These are phyloP conservation scores for Oscarella lobularis DNA, from an alignment of 37 sponge, comb jelly and placozoan species.

Conservation along the genomic window DNA sequence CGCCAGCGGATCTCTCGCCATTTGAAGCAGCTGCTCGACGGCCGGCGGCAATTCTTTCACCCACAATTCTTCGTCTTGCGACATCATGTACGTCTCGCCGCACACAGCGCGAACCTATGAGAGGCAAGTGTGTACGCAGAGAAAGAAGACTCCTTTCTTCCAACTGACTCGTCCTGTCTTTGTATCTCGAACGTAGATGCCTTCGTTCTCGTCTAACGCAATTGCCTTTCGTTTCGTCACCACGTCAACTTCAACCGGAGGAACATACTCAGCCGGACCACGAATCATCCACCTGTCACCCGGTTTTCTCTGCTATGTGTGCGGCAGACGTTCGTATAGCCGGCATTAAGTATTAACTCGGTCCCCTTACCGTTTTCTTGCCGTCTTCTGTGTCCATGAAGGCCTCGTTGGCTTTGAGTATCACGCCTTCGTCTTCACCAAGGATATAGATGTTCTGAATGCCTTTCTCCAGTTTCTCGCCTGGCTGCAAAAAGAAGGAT, in stretches of 20 bases:
- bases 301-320: constrained; percentile 55
- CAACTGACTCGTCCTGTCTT: constrained; percentile 83
- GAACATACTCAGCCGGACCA: constrained; percentile 93
- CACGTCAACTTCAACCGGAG: constrained; percentile 91
- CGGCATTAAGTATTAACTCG: too few species aligned
- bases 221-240: constrained; percentile 88
- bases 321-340: too few species aligned
- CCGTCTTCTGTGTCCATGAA: constrained; percentile 66
- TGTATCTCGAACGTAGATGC: constrained; percentile 94
- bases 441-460: constrained; percentile 93
- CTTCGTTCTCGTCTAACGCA: constrained; percentile 98
- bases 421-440: constrained; percentile 96
- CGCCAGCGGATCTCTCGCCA: constrained; percentile 89
- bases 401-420: constrained; percentile 73
- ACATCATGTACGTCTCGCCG: constrained; percentile 96
- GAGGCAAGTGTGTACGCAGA: neutral
- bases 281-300: constrained; percentile 99
- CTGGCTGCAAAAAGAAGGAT: constrained; percentile 97
- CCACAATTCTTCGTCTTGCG: constrained; percentile 98
- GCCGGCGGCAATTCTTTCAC: constrained; percentile 91
- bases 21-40: constrained; percentile 82
- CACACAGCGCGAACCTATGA: constrained; percentile 75
- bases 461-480: constrained; percentile 90
- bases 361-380: too few species aligned
- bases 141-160: neutral